Conservation (phyloP, 1,140 invertebrate genomes). For the Phenacoccus solenopsis region DNA sequence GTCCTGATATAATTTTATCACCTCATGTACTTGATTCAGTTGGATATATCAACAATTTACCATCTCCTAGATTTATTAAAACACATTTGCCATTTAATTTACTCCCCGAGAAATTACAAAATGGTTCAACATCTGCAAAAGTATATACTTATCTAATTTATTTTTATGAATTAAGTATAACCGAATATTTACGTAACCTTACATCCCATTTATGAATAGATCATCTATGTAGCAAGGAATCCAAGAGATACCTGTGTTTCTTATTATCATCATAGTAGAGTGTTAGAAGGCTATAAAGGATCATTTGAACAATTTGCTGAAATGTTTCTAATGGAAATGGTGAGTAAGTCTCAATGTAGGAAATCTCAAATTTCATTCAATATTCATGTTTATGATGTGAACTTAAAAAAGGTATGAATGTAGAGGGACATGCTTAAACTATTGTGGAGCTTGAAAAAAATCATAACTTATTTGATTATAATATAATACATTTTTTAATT, state of each 20-base stretch:
- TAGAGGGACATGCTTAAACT: no score
- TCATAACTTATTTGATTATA: no score
- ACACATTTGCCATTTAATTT: constrained; percentile 54
- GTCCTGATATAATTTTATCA: constrained; percentile 28
- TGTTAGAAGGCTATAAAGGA: neutral
- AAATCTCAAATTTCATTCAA: no score
- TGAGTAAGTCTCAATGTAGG: neutral
- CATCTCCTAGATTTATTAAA: constrained; percentile 48
- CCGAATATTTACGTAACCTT: constrained; percentile 3
- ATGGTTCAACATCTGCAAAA: constrained; percentile 36
- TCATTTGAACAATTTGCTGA: neutral
- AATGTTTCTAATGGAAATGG: neutral
- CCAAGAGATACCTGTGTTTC: neutral
- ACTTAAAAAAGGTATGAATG: no score
- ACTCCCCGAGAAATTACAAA: constrained; percentile 44
- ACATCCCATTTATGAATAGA: no score
- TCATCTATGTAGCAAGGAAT: neutral
- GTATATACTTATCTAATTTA: no score
- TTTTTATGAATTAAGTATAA: no score
- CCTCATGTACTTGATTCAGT: constrained; percentile 35
- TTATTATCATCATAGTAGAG: neutral
- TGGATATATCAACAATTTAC: constrained; percentile 31
- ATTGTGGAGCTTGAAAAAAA: no score
- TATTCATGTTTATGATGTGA: no score
- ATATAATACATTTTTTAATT: no score